Evolutionary conservation across 2,797 vertebrate species (phyloP).

Genomic region (Liasis olivaceus): DNA sequence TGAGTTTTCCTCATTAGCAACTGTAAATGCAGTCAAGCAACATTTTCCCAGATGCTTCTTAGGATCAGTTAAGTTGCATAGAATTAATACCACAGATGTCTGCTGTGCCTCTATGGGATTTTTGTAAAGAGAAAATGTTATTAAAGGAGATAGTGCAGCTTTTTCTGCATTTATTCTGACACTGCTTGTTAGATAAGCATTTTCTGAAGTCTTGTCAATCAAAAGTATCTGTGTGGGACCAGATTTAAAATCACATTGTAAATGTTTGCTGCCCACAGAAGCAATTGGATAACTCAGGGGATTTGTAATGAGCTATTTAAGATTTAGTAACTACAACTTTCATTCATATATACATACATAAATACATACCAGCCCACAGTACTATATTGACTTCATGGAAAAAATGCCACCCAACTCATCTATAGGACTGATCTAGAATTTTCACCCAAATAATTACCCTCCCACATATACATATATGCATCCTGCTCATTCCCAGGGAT

Average conservation of each 20-base stretch:
- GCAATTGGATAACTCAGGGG: constrained; percentile 7
- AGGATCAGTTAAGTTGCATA: constrained; percentile 66
- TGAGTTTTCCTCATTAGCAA: constrained; percentile 68
- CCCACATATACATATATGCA: neutral
- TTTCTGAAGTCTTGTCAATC: constrained; percentile 41
- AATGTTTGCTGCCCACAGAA: constrained; percentile 34
- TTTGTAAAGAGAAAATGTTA: constrained; percentile 52
- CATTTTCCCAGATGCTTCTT: constrained; percentile 70
- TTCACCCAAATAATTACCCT: constrained; percentile 9
- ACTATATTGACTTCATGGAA: accelerated
- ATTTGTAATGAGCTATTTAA: constrained; percentile 9
- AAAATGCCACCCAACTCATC: neutral
- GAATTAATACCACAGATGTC: constrained; percentile 62
- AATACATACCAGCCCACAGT: neutral
- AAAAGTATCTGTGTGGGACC: constrained; percentile 31
- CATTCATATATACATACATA: constrained; percentile 3
- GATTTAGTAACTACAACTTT: constrained; percentile 35
- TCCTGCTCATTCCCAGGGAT: constrained; percentile 1
- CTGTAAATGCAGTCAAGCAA: constrained; percentile 64
- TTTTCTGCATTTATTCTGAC: constrained; percentile 61
- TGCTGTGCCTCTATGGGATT: constrained; percentile 58
- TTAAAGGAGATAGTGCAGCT: constrained; percentile 60
- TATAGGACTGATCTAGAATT: constrained; percentile 20
- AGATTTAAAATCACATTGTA: accelerated
- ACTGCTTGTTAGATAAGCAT: constrained; percentile 29